Evolutionary conservation across 2,888 invertebrate species (phyloP).

Genomic region (Eristalis intricaria): DNA sequence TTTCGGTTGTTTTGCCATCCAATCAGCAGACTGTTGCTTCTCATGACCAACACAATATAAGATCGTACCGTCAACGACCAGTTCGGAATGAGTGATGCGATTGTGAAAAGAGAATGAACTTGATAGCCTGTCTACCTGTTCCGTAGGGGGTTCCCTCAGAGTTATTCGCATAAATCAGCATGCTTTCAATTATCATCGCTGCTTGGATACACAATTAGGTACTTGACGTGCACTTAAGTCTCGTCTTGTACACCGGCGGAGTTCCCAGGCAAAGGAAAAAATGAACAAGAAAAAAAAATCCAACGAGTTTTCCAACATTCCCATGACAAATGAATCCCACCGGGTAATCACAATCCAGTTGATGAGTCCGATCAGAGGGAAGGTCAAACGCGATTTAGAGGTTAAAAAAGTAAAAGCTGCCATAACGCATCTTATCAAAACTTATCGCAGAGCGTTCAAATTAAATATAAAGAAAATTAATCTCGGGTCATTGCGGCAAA

Average conservation of each 20-base stretch:
- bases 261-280: neutral
- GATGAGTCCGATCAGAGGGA: neutral
- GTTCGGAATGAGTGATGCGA: neutral
- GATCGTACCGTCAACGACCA: neutral
- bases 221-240: neutral
- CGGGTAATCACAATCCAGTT: conserved; percentile 7
- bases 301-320: neutral
- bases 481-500: neutral
- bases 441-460: neutral
- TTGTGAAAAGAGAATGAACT: conserved; percentile 9
- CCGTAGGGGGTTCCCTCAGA: conserved; percentile 19
- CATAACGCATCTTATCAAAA: neutral
- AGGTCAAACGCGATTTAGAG: neutral
- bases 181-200: conserved; percentile 20
- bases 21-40: neutral
- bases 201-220: conserved; percentile 2
- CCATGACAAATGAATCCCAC: conserved; percentile 21
- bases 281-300: neutral
- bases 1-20: conserved; percentile 5
- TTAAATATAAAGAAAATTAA: neutral
- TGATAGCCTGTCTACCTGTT: neutral
- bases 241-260: neutral
- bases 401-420: neutral
- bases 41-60: neutral
- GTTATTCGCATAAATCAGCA: neutral